Conservation (phyloP, 2,888 invertebrate genomes). For the Tridacna gigas region DNA sequence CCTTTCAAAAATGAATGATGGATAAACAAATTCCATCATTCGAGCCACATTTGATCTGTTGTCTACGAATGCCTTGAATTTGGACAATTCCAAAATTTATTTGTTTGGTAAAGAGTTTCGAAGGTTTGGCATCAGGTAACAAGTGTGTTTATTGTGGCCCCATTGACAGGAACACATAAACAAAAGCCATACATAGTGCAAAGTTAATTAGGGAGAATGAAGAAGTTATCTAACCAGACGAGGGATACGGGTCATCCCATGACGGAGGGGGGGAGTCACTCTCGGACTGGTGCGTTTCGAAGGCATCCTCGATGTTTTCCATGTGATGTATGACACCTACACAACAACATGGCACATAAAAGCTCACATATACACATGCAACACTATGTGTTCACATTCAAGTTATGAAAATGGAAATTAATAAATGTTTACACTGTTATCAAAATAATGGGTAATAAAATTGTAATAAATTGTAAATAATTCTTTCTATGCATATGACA, state of each 20-base stretch:
- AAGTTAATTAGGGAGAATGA: conserved; percentile 43
- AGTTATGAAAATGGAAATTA: too few species aligned
- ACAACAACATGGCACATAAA: conserved; percentile 19
- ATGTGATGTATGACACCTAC: not conserved
- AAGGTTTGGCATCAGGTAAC: not conserved
- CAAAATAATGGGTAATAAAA: too few species aligned
- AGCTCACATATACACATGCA: conserved; percentile 1
- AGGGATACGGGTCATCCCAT: conserved; percentile 75
- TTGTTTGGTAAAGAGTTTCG: too few species aligned
- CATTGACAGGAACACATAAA: not conserved
- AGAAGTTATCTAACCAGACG: conserved; percentile 56
- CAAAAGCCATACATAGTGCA: conserved; percentile 1
- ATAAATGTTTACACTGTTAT: too few species aligned
- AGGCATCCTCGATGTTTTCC: conserved; percentile 40
- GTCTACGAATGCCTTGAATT: too few species aligned
- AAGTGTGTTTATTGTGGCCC: not conserved
- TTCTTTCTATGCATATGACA: too few species aligned
- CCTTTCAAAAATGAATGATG: too few species aligned
- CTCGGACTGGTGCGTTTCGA: conserved; percentile 65
- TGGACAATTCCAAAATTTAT: too few species aligned
- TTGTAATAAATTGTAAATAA: too few species aligned
- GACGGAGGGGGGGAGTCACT: conserved; percentile 76
- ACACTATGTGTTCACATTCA: not conserved
- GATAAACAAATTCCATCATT: too few species aligned
- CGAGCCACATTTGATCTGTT: too few species aligned